phyloP scores from a whole-genome alignment of 2,113 vertebrate genomes.

The Malurus cyaneus region DNA sequence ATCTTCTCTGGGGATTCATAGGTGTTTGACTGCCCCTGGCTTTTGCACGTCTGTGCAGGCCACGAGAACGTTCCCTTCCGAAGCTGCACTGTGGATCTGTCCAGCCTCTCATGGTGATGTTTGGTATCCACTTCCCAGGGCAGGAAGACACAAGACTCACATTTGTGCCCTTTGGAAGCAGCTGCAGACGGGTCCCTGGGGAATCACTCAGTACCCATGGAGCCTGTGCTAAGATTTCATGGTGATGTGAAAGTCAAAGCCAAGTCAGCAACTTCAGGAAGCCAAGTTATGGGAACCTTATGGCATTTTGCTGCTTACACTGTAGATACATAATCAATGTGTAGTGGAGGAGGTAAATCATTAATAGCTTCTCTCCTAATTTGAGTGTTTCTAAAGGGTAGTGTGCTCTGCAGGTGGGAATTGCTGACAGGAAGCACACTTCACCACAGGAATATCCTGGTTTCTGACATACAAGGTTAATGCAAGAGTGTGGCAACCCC shows the following conservation, averaged over 20 bases:
- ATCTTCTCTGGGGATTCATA: not conserved
- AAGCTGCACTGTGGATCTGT: not conserved
- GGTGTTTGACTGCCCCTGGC: not conserved
- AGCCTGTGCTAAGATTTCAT: not conserved
- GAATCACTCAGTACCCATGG: not conserved
- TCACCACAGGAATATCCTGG: not conserved
- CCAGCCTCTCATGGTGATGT: not conserved
- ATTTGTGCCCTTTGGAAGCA: not conserved
- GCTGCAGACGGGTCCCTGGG: accelerated
- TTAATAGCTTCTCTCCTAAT: not conserved
- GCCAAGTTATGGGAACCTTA: not conserved
- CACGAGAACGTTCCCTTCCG: not conserved
- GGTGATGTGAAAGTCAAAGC: not conserved
- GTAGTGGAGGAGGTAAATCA: accelerated
- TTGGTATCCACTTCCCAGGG: not conserved
- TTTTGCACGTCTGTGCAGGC: not conserved
- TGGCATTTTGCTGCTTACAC: not conserved
- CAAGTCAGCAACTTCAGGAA: not conserved
- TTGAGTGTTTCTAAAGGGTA: not conserved
- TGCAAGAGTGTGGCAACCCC: not conserved
- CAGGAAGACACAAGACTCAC: not conserved
- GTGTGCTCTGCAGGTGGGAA: not conserved
- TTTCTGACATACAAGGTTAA: not conserved
- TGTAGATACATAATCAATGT: not conserved
- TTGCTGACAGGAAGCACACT: not conserved